Evolutionary conservation across 1,140 invertebrate species (phyloP), one percentile per base, ranked within the genome.

Genomic region (Drosophila yakuba): DNA sequence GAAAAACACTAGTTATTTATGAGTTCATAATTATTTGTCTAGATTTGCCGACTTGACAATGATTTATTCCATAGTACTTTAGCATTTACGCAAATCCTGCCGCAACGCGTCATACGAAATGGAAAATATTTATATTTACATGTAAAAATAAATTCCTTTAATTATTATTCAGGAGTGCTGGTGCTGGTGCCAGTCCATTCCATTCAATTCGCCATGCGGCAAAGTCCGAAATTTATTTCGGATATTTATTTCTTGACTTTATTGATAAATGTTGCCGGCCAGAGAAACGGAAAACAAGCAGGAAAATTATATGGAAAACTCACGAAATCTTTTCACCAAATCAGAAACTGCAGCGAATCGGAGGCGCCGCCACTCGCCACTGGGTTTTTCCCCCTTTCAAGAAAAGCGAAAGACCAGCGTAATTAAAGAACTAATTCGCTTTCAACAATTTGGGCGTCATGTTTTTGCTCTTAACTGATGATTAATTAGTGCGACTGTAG

Each of bases 401-500:
- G 23, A 25, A 45, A 25, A 14, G 23, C 15, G 7, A 4, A n/a
- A 43, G 20, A 51, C 23, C 25, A 38, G 47, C 20, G 78, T 81
- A 86, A 85, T 85, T 86, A 85, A 81, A 78, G 68, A 78, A 64
- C 60, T 63, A 82, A 86, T 86, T 86, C 82, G 58, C 69, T 80
- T 63, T 79, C 55, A 72, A 66, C 73, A 85, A 74, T 86, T 74
- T 74, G 62, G 44, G 67, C 61, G 73, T 71, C 77, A 85, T 84
- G 81, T 75, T 75, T 71, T 78, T 63, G 63, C 73, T 86, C 83
- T 78, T 86, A 75, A 78, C 82, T 81, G 69, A 86, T 86, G 82
- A 86, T 86, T 86, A 82, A 82, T 86, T 85, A 78, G 82, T 71
- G 74, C 78, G 74, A 69, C 61, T 74, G 69, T 38, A 55, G 43